phyloP scores from a whole-genome alignment of 2,797 vertebrate species.

The Tenualosa ilisha region DNA sequence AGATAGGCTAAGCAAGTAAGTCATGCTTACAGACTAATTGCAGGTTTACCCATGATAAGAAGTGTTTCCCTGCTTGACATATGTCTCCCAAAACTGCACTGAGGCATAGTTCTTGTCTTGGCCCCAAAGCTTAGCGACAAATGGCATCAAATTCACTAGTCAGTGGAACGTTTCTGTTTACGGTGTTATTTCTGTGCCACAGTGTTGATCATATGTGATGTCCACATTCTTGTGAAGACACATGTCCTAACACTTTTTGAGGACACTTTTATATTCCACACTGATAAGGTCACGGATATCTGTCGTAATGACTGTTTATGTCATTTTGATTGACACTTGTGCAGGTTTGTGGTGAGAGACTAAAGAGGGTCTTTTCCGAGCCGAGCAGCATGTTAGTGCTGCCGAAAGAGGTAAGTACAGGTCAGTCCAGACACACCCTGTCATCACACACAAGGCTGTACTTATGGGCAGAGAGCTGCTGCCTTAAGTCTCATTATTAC shows the following conservation, averaged over 20 bases:
- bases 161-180: not conserved
- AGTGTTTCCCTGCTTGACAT: not conserved
- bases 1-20: not conserved
- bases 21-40: not conserved
- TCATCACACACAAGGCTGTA: constrained; percentile 42
- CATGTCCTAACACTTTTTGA: not conserved
- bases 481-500: constrained; percentile 50
- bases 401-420: constrained; percentile 47
- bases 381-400: not conserved
- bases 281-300: constrained; percentile 20
- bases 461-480: constrained; percentile 50
- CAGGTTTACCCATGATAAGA: not conserved
- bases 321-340: constrained; percentile 29
- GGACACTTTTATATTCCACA: not conserved
- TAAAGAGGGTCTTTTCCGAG: not conserved
- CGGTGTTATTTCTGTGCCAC: too few relatives aligned
- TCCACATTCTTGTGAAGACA: constrained; percentile 6
- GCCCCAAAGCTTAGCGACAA: not conserved
- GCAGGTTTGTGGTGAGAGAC: not conserved
- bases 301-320: constrained; percentile 12
- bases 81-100: not conserved
- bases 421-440: constrained; percentile 60
- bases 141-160: not conserved
- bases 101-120: not conserved
- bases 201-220: not conserved